Percentiles rank a stretch among this genome's conserved stretches.
phyloP scores from a whole-genome alignment of 2,888 invertebrate species.

The Ommatoiulus sabulosus region DNA sequence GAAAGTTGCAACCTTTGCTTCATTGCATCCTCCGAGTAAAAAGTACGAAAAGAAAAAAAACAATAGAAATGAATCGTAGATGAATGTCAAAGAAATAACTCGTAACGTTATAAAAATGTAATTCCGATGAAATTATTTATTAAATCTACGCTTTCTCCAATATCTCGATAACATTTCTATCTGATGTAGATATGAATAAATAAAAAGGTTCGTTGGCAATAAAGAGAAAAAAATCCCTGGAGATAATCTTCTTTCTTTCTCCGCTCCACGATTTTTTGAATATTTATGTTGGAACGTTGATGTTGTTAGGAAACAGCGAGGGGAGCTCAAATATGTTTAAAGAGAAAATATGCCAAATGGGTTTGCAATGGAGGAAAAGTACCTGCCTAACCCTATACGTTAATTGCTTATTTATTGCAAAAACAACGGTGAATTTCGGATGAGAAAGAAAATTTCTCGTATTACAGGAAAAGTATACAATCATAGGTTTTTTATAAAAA shows the following conservation, averaged over 20 bases:
- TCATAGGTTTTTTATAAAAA: no score
- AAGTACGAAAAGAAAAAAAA: background rate
- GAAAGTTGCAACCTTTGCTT: constrained; percentile 39
- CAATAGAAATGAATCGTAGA: constrained; percentile 40
- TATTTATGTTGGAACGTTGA: constrained; percentile 10
- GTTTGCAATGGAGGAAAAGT: background rate
- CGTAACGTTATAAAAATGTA: constrained; percentile 30
- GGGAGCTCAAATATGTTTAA: background rate
- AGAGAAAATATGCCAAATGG: background rate
- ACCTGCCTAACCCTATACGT: background rate
- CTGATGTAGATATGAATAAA: constrained; percentile 35
- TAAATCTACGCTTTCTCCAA: constrained; percentile 37
- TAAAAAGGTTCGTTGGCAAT: constrained; percentile 8
- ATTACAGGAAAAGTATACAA: no score
- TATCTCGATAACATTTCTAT: constrained; percentile 36
- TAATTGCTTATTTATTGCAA: background rate
- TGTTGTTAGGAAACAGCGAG: background rate
- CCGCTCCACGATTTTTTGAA: background rate
- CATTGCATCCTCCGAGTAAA: background rate
- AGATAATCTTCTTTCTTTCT: constrained; percentile 18
- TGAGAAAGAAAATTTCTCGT: background rate
- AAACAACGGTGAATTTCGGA: background rate
- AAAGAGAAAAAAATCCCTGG: constrained; percentile 5
- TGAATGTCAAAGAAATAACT: constrained; percentile 36
- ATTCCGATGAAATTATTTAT: constrained; percentile 40